These are phyloP conservation scores for Monoplex corrugatus DNA, from an alignment of 2,888 invertebrate species.

Conservation along the genomic window DNA sequence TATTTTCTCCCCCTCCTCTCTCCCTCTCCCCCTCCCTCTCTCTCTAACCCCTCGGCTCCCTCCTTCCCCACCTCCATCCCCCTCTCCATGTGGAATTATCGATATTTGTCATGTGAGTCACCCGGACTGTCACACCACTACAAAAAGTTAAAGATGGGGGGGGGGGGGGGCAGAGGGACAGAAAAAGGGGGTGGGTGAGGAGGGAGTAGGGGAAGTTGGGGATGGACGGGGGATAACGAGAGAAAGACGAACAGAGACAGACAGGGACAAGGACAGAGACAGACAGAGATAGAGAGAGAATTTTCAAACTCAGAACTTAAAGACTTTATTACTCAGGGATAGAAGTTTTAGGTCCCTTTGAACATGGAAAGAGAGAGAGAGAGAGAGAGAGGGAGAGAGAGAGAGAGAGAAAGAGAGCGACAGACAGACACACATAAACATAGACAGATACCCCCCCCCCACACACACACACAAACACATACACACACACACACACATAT, in stretches of 20 bases:
- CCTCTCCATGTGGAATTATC: constrained; percentile 18
- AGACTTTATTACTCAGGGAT: too few relatives aligned
- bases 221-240: neutral
- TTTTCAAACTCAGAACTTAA: too few relatives aligned
- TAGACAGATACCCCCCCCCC: too few relatives aligned
- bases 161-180: neutral
- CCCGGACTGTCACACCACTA: constrained; percentile 17
- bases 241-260: neutral
- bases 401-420: too few relatives aligned
- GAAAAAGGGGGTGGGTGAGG: neutral
- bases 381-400: too few relatives aligned
- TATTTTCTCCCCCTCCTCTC: neutral
- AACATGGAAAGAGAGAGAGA: too few relatives aligned
- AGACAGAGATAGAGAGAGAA: neutral
- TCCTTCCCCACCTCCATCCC: neutral
- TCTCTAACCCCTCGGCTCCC: neutral
- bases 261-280: too few relatives aligned
- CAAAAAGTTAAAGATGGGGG: constrained; percentile 22
- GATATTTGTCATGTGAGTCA: constrained; percentile 37
- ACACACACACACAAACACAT: too few relatives aligned
- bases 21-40: neutral
- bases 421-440: too few relatives aligned
- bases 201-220: neutral
- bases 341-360: too few relatives aligned
- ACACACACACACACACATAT: too few relatives aligned